Conservation (phyloP, 2,797 vertebrate genomes). For the Gymnoscopelus microlampas region DNA sequence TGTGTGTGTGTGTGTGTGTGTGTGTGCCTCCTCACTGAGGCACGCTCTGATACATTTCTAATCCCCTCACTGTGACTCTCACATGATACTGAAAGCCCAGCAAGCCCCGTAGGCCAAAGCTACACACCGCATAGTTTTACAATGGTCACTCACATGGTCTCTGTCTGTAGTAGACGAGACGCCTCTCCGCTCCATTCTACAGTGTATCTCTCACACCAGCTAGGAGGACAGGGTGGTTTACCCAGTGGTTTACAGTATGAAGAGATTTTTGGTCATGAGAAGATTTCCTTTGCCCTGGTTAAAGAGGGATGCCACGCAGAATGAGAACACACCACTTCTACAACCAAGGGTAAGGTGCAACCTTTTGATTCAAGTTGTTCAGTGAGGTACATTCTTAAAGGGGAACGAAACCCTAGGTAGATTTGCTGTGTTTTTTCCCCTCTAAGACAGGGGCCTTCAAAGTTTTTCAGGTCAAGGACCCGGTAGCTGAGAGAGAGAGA, state of each 20-base stretch:
- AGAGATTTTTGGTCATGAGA: conserved; percentile 44
- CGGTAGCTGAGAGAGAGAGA: not conserved
- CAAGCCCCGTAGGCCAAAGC: conserved; percentile 45
- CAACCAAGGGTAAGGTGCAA: conserved; percentile 79
- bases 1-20: not conserved
- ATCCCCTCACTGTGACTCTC: conserved; percentile 80
- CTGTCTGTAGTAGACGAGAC: conserved; percentile 21
- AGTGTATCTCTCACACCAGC: conserved; percentile 21
- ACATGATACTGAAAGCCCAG: conserved; percentile 75
- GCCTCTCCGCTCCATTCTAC: conserved; percentile 17
- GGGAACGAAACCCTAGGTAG: too few species aligned
- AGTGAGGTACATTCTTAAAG: not conserved
- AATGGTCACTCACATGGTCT: conserved; percentile 62
- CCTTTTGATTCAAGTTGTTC: not conserved
- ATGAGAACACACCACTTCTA: conserved; percentile 82
- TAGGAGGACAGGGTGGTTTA: conserved; percentile 13
- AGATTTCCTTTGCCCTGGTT: conserved; percentile 61
- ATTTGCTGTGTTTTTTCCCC: too few species aligned
- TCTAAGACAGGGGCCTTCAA: too few species aligned
- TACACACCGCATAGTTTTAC: conserved; percentile 40
- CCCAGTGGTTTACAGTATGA: conserved; percentile 61
- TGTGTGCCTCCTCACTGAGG: conserved; percentile 13
- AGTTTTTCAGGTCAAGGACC: not conserved
- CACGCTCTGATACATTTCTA: conserved; percentile 50
- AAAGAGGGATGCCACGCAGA: conserved; percentile 35